Evolutionary conservation across 2,888 invertebrate species (phyloP).

Genomic region (Protonemura montana): DNA sequence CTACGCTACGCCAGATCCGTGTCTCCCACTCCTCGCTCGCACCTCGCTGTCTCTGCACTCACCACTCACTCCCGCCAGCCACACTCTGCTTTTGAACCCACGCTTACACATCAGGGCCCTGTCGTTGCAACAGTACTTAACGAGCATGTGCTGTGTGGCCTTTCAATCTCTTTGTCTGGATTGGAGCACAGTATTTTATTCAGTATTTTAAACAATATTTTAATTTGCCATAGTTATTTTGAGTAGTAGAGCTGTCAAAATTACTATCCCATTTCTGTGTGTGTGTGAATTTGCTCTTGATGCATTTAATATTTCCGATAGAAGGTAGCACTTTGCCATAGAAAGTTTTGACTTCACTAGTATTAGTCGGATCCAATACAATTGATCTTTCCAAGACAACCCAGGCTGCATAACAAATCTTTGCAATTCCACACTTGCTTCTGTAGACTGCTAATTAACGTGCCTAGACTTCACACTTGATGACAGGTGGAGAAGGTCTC

Average conservation of each 20-base stretch:
- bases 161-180: neutral
- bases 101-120: slow-evolving; percentile 59
- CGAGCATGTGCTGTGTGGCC: neutral
- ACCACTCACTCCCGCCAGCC: no score
- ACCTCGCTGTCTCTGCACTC: slow-evolving; percentile 1
- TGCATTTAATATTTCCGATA: neutral
- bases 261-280: no score
- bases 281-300: neutral
- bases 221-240: no score
- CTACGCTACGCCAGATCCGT: neutral
- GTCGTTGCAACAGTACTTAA: neutral
- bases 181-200: no score
- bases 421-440: neutral
- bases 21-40: slow-evolving; percentile 21
- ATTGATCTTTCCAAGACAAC: neutral
- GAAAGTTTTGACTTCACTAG: neutral
- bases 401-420: neutral
- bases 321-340: neutral
- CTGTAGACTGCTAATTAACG: neutral
- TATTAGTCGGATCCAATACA: neutral
- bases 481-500: neutral
- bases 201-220: no score
- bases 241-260: no score
- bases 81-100: slow-evolving; percentile 48
- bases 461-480: neutral